These are phyloP conservation scores for Chiloscyllium plagiosum DNA, from an alignment of 2,113 vertebrate genomes.

Conservation along the genomic window DNA sequence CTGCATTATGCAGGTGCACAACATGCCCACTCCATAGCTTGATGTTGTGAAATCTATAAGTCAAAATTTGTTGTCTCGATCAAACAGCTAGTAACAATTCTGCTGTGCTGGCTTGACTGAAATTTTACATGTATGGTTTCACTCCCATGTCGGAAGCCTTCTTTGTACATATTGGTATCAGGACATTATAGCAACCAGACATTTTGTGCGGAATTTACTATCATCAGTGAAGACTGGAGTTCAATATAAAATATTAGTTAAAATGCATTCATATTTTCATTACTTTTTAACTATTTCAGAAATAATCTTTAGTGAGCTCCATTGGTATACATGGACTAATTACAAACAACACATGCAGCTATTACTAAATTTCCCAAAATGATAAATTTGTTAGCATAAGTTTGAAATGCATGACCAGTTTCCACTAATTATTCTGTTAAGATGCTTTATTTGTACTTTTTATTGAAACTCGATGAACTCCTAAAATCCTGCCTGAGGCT, in stretches of 20 bases:
- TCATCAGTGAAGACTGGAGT: background rate
- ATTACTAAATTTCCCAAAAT: background rate
- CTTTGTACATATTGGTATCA: background rate
- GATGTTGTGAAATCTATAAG: background rate
- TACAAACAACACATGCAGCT: background rate
- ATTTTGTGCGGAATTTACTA: background rate
- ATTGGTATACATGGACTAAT: background rate
- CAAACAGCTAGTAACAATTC: background rate
- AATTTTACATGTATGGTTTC: background rate
- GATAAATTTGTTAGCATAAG: background rate
- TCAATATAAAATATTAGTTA: background rate
- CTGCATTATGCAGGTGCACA: background rate
- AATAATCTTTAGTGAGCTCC: background rate
- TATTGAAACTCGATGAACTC: constrained; percentile 16
- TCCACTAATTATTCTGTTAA: background rate
- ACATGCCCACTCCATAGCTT: background rate
- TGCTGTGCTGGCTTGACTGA: background rate
- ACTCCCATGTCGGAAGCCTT: background rate
- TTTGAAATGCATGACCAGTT: background rate
- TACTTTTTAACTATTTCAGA: background rate
- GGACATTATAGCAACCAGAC: background rate
- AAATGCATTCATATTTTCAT: background rate
- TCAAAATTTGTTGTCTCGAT: background rate
- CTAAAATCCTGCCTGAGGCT: constrained; percentile 20
- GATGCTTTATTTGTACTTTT: background rate